phyloP scores from a whole-genome alignment of 1,140 invertebrate genomes.

The Drosophila athabasca region DNA sequence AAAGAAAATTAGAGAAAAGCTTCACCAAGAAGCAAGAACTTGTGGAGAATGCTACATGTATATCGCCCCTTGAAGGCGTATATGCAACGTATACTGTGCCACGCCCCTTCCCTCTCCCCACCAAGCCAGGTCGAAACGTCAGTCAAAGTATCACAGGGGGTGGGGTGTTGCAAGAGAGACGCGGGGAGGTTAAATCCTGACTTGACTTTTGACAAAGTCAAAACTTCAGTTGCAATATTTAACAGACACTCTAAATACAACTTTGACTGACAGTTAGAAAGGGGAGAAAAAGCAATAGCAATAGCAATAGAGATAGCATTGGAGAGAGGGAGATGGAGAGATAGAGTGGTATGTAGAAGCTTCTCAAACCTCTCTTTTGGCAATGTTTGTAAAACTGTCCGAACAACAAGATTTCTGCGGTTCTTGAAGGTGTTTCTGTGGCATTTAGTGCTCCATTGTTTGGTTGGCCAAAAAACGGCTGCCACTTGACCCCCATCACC shows the following conservation, averaged over 20 bases:
- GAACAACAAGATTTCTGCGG: constrained; percentile 5
- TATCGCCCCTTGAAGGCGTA: constrained; percentile 10
- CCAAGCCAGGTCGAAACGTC: constrained; percentile 41
- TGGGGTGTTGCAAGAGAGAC: too few relatives aligned
- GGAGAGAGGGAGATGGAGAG: constrained; percentile 13
- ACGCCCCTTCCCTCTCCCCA: constrained; percentile 31
- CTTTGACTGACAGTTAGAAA: constrained; percentile 54
- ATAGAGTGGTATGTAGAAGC: neutral
- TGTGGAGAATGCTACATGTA: too few relatives aligned
- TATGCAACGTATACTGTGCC: constrained; percentile 32
- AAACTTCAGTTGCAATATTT: constrained; percentile 55
- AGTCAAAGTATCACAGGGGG: constrained; percentile 28
- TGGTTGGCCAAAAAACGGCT: neutral
- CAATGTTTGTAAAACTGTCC: constrained; percentile 73
- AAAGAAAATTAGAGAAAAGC: constrained; percentile 56
- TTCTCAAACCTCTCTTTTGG: constrained; percentile 14
- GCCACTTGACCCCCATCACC: constrained; percentile 58
- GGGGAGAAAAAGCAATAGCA: neutral
- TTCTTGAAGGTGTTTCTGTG: constrained; percentile 59
- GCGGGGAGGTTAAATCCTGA: constrained; percentile 25
- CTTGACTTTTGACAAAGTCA: constrained; percentile 69
- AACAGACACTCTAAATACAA: constrained; percentile 46
- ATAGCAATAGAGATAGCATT: constrained; percentile 2
- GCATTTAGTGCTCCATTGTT: constrained; percentile 68
- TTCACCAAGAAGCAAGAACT: neutral